phyloP scores from a whole-genome alignment of 1,140 invertebrate species.

The Drosophila carrolli region DNA sequence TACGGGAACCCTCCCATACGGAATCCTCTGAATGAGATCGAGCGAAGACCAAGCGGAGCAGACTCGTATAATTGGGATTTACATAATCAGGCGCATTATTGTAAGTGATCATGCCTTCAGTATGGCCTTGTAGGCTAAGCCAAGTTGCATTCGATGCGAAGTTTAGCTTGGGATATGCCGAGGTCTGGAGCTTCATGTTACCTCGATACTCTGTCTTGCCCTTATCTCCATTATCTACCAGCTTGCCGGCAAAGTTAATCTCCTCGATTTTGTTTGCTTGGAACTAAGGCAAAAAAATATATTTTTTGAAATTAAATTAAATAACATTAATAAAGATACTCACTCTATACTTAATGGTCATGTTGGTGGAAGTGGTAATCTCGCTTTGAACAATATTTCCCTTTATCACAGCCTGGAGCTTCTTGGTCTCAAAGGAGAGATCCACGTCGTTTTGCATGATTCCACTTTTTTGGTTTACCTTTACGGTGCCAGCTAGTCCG shows the following conservation, averaged over 20 bases:
- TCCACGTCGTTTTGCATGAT: slow-evolving; percentile 87
- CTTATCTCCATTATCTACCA: slow-evolving; percentile 87
- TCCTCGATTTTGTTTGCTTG: slow-evolving; percentile 88
- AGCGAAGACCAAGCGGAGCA: slow-evolving; percentile 86
- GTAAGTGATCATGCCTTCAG: slow-evolving; percentile 70
- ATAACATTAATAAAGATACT: slow-evolving; percentile 1
- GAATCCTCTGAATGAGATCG: slow-evolving; percentile 85
- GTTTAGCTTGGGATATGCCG: slow-evolving; percentile 91
- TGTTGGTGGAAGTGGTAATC: slow-evolving; percentile 73
- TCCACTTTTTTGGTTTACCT: slow-evolving; percentile 86
- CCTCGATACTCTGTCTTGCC: slow-evolving; percentile 87
- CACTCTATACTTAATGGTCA: slow-evolving; percentile 86
- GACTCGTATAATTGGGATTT: slow-evolving; percentile 86
- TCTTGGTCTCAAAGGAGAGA: slow-evolving; percentile 87
- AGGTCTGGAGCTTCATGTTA: slow-evolving; percentile 88
- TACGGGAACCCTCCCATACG: slow-evolving; percentile 73
- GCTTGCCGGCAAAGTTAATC: slow-evolving; percentile 88
- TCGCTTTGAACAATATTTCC: slow-evolving; percentile 86
- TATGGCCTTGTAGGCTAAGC: slow-evolving; percentile 75
- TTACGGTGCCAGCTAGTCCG: slow-evolving; percentile 86
- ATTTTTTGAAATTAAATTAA: background rate
- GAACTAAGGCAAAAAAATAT: slow-evolving; percentile 86
- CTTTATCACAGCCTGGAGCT: slow-evolving; percentile 85
- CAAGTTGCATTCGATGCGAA: slow-evolving; percentile 87
- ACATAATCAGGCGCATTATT: slow-evolving; percentile 74